phyloP scores from a whole-genome alignment of 2,888 invertebrate species.

The Cephus spinipes region DNA sequence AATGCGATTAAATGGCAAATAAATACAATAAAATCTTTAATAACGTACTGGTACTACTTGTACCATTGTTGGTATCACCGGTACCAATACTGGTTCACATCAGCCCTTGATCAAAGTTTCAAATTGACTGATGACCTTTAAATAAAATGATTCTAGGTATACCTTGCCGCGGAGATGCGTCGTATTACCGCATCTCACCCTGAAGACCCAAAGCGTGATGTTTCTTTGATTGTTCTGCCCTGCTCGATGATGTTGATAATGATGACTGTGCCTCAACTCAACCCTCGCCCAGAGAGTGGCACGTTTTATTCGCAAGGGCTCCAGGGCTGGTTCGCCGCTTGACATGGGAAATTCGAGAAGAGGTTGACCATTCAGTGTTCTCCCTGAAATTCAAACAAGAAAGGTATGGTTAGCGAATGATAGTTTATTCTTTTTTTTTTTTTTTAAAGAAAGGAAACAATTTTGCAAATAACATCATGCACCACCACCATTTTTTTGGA shows the following conservation, averaged over 20 bases:
- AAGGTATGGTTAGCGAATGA: no score
- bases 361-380: slow-evolving; percentile 85
- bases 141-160: slow-evolving; percentile 37
- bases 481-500: neutral
- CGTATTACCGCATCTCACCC: slow-evolving; percentile 74
- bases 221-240: slow-evolving; percentile 60
- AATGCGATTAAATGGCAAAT: neutral
- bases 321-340: slow-evolving; percentile 68
- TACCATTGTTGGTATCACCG: no score
- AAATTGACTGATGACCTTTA: no score
- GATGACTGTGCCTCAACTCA: slow-evolving; percentile 68
- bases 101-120: no score
- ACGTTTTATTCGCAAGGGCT: slow-evolving; percentile 77
- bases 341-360: slow-evolving; percentile 86
- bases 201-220: slow-evolving; percentile 80
- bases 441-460: no score
- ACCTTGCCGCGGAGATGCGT: slow-evolving; percentile 75
- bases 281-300: slow-evolving; percentile 84
- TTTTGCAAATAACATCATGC: neutral
- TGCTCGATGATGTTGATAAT: slow-evolving; percentile 60
- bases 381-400: slow-evolving; percentile 71
- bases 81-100: no score
- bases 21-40: neutral
- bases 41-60: no score
- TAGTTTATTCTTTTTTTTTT: no score